Evolutionary conservation across 2,113 vertebrate genomes (phyloP).

Genomic region (Cyprinodon brontotheroides): DNA sequence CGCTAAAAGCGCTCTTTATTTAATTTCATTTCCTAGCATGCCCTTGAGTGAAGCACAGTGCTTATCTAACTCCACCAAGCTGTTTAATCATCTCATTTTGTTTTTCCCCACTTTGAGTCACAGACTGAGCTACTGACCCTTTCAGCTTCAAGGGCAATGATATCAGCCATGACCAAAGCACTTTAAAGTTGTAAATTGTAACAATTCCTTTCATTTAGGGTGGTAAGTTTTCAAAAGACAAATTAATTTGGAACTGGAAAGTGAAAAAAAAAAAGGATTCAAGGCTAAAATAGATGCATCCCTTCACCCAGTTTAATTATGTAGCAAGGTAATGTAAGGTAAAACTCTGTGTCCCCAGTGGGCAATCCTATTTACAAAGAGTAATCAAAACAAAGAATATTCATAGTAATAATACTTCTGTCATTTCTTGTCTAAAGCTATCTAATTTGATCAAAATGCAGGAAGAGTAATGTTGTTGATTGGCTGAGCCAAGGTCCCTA

Average conservation of each 20-base stretch:
- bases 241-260: background rate
- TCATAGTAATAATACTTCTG: background rate
- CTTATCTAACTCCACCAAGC: conserved; percentile 57
- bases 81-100: conserved; percentile 62
- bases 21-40: conserved; percentile 44
- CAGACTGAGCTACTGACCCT: conserved; percentile 42
- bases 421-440: background rate
- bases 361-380: background rate
- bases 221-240: conserved; percentile 4
- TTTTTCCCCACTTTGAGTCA: conserved; percentile 41
- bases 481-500: no score
- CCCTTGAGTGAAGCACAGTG: conserved; percentile 45
- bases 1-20: conserved; percentile 48
- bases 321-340: background rate
- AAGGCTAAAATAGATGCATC: background rate
- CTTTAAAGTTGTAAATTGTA: conserved; percentile 11
- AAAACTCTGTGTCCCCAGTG: background rate
- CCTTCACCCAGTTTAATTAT: background rate
- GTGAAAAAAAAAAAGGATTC: background rate
- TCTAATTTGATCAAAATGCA: background rate
- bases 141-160: conserved; percentile 33
- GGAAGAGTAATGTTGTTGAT: background rate
- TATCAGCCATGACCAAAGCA: conserved; percentile 12
- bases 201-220: conserved; percentile 6
- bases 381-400: background rate